Percentiles rank a stretch among this genome's conserved stretches.
These are phyloP conservation scores for Apamea epomidion DNA, from an alignment of 2,888 invertebrate genomes.

Conservation along the genomic window DNA sequence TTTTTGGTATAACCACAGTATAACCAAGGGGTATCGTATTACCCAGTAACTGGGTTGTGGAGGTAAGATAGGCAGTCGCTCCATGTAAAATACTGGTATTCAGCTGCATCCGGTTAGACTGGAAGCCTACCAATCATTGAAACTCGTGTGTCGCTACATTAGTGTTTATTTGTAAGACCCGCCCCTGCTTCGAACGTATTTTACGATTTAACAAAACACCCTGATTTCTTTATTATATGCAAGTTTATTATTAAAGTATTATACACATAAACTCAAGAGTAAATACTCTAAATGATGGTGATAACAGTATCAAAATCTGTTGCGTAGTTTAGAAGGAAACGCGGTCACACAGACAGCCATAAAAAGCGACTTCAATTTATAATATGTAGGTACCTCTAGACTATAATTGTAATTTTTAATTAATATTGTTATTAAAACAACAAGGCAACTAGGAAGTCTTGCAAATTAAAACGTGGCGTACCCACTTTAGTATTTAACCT, in stretches of 20 bases:
- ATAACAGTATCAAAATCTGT: neutral
- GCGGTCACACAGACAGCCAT: too few relatives aligned
- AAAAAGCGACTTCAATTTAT: too few relatives aligned
- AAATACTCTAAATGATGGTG: neutral
- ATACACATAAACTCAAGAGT: neutral
- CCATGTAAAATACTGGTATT: too few relatives aligned
- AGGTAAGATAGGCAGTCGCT: too few relatives aligned
- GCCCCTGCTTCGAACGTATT: too few relatives aligned
- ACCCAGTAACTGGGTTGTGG: too few relatives aligned
- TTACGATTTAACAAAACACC: neutral
- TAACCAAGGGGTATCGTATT: too few relatives aligned
- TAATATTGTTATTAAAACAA: slow-evolving; percentile 41
- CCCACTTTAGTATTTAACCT: slow-evolving; percentile 21
- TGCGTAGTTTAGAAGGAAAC: neutral
- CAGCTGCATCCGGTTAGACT: too few relatives aligned
- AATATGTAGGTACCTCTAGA: neutral
- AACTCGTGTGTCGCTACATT: slow-evolving; percentile 23
- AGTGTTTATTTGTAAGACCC: slow-evolving; percentile 19
- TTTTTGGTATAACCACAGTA: too few relatives aligned
- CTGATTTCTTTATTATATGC: neutral
- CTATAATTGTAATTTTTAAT: slow-evolving; percentile 37
- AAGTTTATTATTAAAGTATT: neutral
- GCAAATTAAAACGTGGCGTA: slow-evolving; percentile 35
- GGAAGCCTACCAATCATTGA: slow-evolving; percentile 7
- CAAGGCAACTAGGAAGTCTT: slow-evolving; percentile 52